Evolutionary conservation across 2,797 vertebrate species (phyloP), one percentile per base, ranked within the genome.

Genomic region (Scyliorhinus canicula): DNA sequence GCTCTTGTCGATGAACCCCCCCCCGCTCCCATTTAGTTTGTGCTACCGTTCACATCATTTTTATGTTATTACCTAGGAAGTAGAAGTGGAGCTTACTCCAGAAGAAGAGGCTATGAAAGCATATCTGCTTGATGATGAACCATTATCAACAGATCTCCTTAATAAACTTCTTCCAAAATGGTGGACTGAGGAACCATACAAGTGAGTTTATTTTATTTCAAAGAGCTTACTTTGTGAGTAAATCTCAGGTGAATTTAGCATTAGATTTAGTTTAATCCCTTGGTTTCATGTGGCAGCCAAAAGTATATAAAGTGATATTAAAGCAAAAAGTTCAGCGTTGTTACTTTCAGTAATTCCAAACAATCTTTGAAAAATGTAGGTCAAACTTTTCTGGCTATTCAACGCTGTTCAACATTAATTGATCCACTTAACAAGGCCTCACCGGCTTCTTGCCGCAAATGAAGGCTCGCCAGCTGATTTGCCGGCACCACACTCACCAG

Each of bases 141-240:
- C 97, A 86, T 95, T 99, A 93, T 97, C 97, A 95, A 40, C 96
- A 65, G 96, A 98, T 95, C 96, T 99, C 95, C 96, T 99, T 95
- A 98, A 99, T 95, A 96, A 95, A 90, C 96, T 99, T 95, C 95
- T 99, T 95, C 95, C 95, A 95, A 97, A 97, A 14, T 99, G 97
- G 97, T 99, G 99, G 99, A 97, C 97, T 95, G 96, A 98, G 95
- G 99, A 99, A 95, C 99, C 99, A 95, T 99, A 98, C 97, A 97
- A 96, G 99, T 99, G 97, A 97, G 57, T 96, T 95, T 93, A 69
- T 52, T 69, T 69, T 71, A 94, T 21, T 94, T 52, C 47, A 67
- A 24, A 50, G n/a, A 63, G 40, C 21, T 65, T 60, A 93, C 31
- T 35, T 88, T 52, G 85, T 91, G 4, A 84, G 31, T 63, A 47